These are phyloP conservation scores for Orchesellides sinensis DNA, from an alignment of 2,888 invertebrate genomes.

Conservation along the genomic window DNA sequence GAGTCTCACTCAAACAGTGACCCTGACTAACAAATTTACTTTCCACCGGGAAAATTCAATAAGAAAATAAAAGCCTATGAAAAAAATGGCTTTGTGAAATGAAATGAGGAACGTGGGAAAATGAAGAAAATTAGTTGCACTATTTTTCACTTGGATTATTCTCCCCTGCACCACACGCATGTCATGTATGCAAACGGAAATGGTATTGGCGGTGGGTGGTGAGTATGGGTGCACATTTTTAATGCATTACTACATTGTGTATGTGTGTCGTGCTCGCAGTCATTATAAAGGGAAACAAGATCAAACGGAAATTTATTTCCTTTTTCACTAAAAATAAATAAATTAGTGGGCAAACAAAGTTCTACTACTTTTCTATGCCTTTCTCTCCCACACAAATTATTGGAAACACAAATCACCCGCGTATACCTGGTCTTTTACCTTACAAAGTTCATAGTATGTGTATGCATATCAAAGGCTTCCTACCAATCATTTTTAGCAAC, in stretches of 20 bases:
- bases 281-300: conserved; percentile 16
- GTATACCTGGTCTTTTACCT: too few relatives aligned
- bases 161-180: not conserved
- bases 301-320: conserved; percentile 62
- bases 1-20: too few relatives aligned
- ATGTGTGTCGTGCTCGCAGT: not conserved
- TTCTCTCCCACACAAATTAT: not conserved
- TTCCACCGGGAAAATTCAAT: too few relatives aligned
- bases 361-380: not conserved
- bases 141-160: not conserved
- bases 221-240: too few relatives aligned
- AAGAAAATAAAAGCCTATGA: not conserved
- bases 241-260: too few relatives aligned
- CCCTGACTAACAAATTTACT: too few relatives aligned
- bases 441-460: too few relatives aligned
- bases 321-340: not conserved
- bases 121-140: not conserved
- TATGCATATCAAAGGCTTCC: too few relatives aligned
- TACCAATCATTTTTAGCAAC: too few relatives aligned
- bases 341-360: too few relatives aligned
- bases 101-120: not conserved
- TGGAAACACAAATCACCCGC: too few relatives aligned
- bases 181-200: not conserved
- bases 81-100: not conserved
- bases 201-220: not conserved